phyloP scores from a whole-genome alignment of 1,140 invertebrate species.

The Brachionus manjavacas region DNA sequence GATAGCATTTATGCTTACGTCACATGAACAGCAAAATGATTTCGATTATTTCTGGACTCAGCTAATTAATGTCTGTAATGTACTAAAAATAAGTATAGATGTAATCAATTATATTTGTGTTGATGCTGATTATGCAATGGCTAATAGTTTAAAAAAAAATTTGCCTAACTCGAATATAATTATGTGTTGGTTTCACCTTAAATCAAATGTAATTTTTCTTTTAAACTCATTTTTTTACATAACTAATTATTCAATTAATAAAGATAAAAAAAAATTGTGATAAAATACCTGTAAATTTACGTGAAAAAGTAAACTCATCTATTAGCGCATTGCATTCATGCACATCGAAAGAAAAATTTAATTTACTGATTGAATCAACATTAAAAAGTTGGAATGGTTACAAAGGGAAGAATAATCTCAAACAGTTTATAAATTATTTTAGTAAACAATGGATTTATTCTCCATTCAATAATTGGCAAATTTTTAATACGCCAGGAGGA shows the following conservation, averaged over 20 bases:
- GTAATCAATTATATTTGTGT: background rate
- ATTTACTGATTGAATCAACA: background rate
- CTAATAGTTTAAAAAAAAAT: background rate
- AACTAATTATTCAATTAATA: background rate
- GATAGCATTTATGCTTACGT: background rate
- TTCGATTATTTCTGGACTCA: background rate
- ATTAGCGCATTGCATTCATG: background rate
- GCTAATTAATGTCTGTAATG: background rate
- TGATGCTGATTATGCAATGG: background rate
- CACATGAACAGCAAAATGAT: background rate
- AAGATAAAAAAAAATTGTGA: background rate
- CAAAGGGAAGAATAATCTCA: background rate
- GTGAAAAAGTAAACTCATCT: background rate
- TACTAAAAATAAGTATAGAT: background rate
- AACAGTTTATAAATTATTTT: background rate
- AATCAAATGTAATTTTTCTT: background rate
- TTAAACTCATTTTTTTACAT: background rate
- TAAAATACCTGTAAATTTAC: background rate
- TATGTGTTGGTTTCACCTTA: background rate
- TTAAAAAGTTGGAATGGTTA: background rate
- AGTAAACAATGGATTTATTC: slow-evolving; percentile 7
- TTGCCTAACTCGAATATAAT: background rate
- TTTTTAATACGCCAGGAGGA: background rate
- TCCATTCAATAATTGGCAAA: background rate
- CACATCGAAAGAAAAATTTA: background rate